phyloP scores from a whole-genome alignment of 1,140 invertebrate genomes.

The Drosophila leontia region DNA sequence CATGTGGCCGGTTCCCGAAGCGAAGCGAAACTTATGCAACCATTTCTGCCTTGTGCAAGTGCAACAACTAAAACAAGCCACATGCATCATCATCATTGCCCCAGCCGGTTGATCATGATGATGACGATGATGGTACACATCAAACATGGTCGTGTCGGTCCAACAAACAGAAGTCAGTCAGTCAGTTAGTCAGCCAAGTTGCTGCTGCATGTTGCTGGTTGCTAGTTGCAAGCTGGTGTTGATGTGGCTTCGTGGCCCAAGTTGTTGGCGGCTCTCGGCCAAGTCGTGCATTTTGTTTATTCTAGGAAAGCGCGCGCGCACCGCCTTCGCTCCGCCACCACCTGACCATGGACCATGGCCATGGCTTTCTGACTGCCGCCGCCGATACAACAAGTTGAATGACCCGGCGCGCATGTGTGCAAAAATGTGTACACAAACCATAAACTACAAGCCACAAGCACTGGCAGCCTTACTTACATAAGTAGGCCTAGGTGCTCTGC shows the following conservation, averaged over 20 bases:
- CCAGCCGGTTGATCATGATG: slow-evolving; percentile 43
- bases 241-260: slow-evolving; percentile 60
- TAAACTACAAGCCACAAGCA: slow-evolving; percentile 79
- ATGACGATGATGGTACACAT: slow-evolving; percentile 72
- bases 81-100: slow-evolving; percentile 53
- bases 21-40: slow-evolving; percentile 72
- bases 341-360: slow-evolving; percentile 66
- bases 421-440: slow-evolving; percentile 84
- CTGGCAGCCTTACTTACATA: slow-evolving; percentile 75
- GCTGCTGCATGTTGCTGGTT: slow-evolving; percentile 51
- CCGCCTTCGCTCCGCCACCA: slow-evolving; percentile 41
- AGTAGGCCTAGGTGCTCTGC: slow-evolving; percentile 71
- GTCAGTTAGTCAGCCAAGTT: slow-evolving; percentile 70
- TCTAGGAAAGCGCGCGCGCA: slow-evolving; percentile 79
- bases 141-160: slow-evolving; percentile 82
- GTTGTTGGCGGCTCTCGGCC: slow-evolving; percentile 75
- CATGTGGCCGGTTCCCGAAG: slow-evolving; percentile 64
- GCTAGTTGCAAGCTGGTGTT: slow-evolving; percentile 58
- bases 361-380: slow-evolving; percentile 57
- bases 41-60: slow-evolving; percentile 74
- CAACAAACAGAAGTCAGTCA: slow-evolving; percentile 83
- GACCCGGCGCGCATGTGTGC: slow-evolving; percentile 81
- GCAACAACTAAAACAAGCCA: slow-evolving; percentile 79
- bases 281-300: slow-evolving; percentile 82
- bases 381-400: slow-evolving; percentile 66